Conservation (phyloP, 2,113 vertebrate species). For the Tretioscincus oriximinensis region DNA sequence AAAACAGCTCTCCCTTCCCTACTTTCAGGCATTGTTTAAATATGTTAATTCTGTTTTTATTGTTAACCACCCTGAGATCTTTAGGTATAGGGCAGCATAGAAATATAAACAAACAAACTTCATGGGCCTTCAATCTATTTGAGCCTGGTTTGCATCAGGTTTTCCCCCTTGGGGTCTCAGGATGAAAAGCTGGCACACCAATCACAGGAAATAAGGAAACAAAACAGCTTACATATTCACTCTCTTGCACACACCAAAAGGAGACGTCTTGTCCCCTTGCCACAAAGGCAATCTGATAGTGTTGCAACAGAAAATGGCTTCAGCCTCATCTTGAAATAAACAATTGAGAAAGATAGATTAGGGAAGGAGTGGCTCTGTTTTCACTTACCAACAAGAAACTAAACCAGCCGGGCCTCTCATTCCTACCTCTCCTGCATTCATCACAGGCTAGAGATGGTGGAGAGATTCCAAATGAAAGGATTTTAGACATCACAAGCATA, state of each 20-base stretch:
- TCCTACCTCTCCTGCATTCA: slow-evolving; percentile 1
- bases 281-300: background rate
- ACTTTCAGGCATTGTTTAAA: too few relatives aligned
- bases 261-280: background rate
- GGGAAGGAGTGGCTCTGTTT: background rate
- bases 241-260: background rate
- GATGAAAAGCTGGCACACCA: background rate
- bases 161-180: background rate
- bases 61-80: too few relatives aligned
- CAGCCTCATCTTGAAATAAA: background rate
- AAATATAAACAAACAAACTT: background rate
- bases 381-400: background rate
- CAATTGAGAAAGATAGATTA: background rate
- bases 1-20: too few relatives aligned
- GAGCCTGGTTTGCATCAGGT: background rate
- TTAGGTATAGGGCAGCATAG: too few relatives aligned
- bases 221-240: background rate
- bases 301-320: background rate
- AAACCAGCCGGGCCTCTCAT: background rate
- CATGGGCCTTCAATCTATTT: background rate
- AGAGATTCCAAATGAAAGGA: background rate
- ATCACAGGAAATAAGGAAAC: background rate
- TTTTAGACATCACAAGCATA: background rate
- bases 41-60: too few relatives aligned
- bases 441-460: background rate